Base-by-base conservation (phyloP, 2,888 invertebrate species). In the Halocaridina rubra region DNA sequence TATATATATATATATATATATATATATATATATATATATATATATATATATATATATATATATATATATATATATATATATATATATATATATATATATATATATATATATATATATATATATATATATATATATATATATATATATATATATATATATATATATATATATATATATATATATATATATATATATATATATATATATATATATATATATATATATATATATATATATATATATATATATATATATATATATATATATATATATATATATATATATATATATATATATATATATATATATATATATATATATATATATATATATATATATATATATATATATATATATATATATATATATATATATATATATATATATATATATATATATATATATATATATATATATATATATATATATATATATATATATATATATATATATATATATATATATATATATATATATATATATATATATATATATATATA, bases 81-180 rank as follows among this genome's bases (percentile, higher is more conserved):
- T 61, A 61, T 61, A 61, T 61, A 61, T 61, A 61, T 61, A 61
- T 61, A 61, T 61, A n/a, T 61, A n/a, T 61, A 61, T 61, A 61
- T 61, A 61, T 61, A 61, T 61, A 61, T 61, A 61, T 61, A 61
- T 61, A 61, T 61, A 61, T 61, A 61, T 61, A 61, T 61, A 61
- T 61, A n/a, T 61, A 61, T 61, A 61, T 61, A 61, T 61, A 61
- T 61, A 61, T 61, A 61, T 61, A 61, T n/a, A 61, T 61, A 61
- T 61, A 61, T 22, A 61, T 61, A 61, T 16, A 22, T 61, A 22
- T 61, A 22, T 22, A 61, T 61, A 19, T 61, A 22, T 61, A 22
- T n/a, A 22, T 61, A 22, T 61, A 22, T 61, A 22, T 61, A 61
- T 61, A 19, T 61, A 61, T 61, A n/a, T 61, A 61, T 61, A 61